Conservation (phyloP, 1,140 invertebrate species). For the Asbolus verrucosus region DNA sequence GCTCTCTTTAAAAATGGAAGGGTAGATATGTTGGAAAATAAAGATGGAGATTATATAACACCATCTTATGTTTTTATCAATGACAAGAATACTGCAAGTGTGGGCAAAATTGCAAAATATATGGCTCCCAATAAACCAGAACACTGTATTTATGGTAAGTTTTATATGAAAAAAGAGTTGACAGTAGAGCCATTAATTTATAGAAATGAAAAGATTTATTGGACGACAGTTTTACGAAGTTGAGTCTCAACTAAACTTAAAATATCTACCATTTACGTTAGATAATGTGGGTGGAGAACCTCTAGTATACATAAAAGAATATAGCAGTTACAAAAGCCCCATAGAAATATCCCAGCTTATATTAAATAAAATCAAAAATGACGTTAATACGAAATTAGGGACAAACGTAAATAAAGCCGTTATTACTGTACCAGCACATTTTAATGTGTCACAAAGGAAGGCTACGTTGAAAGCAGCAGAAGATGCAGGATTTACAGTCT, state of each 20-base stretch:
- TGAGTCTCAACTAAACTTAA: slow-evolving; percentile 1
- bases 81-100: slow-evolving; percentile 74
- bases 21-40: slow-evolving; percentile 85
- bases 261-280: slow-evolving; percentile 1
- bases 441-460: slow-evolving; percentile 75
- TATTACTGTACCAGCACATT: slow-evolving; percentile 77
- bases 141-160: slow-evolving; percentile 68
- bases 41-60: slow-evolving; percentile 84
- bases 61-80: slow-evolving; percentile 72
- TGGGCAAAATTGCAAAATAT: slow-evolving; percentile 33
- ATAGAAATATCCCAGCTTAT: slow-evolving; percentile 1
- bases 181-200: not conserved
- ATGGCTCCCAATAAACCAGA: slow-evolving; percentile 11
- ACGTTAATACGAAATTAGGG: not conserved
- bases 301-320: not conserved
- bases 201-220: slow-evolving; percentile 21
- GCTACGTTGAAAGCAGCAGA: slow-evolving; percentile 71
- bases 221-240: slow-evolving; percentile 18
- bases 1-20: not conserved
- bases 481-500: slow-evolving; percentile 71
- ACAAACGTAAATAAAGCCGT: slow-evolving; percentile 63
- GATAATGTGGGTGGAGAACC: not conserved
- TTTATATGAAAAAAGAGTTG: slow-evolving; percentile 69
- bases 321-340: slow-evolving; percentile 10
- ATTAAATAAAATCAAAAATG: slow-evolving; percentile 11